Evolutionary conservation across 2,888 invertebrate species (phyloP), one percentile per base, ranked within the genome.

Genomic region (Dermolepida albohirtum): DNA sequence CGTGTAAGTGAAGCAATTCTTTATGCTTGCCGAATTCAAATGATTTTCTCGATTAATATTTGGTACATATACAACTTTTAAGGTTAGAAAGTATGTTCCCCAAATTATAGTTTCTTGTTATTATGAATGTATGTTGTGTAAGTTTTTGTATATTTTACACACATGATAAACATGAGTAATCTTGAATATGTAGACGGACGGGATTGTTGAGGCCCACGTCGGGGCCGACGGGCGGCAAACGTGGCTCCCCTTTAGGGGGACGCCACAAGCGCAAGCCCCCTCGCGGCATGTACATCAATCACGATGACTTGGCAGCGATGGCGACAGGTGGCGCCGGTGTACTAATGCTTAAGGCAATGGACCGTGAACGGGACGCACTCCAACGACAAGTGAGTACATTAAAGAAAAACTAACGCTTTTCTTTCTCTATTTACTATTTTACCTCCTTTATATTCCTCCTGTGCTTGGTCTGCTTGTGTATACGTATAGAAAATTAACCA

Each of bases 231-330:
- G 79, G 79, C 65, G 86, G 87, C 82, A 87, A 89, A 76, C 85
- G 88, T 75, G 86, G 87, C 78, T 82, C 85, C 75, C 79, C 81
- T 52, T 73, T 78, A 74, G 80, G 81, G 74, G 80, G 78, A 68
- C 81, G 84, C 72, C 89, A 89, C 85, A 90, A 90, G 85, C 92
- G 96, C 81, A 94, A 94, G 83, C 94, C 97, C 78, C 97, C 97
- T 71, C 92, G 94, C 79, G 97, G 97, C 85, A 96, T 98, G 92
- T 95, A 95, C 88, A 94, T 98, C 86, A 96, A 96, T 89, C 94
- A 96, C 85, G 97, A 97, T 85, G 97, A 97, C 88, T 89, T 98
- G 84, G 92, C 95, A 76, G 91, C 94, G 77, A 90, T 98, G 88
- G 96, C 96, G 71, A 90, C 91, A 73, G 78, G 84, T 84, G 77